Conservation (phyloP, 2,113 vertebrate species). For the Patagioenas fasciata region DNA sequence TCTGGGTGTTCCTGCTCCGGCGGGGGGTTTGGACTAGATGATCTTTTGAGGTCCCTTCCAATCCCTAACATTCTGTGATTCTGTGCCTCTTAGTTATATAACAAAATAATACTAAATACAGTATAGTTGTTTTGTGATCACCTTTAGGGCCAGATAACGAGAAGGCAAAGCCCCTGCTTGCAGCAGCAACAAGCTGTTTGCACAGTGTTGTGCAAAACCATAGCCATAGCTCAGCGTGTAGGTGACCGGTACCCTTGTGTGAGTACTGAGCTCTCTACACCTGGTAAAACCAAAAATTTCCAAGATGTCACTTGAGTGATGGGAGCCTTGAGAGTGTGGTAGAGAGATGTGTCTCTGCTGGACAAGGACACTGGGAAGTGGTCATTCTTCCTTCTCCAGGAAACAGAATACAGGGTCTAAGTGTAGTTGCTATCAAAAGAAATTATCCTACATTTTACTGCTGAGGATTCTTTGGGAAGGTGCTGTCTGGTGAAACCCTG, state of each 20-base stretch:
- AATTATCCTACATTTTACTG: neutral
- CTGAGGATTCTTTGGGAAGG: neutral
- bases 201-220: neutral
- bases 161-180: neutral
- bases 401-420: neutral
- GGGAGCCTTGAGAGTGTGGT: neutral
- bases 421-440: neutral
- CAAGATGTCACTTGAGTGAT: neutral
- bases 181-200: neutral
- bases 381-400: neutral
- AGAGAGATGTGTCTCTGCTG: neutral
- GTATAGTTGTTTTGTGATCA: neutral
- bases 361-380: neutral
- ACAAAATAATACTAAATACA: neutral
- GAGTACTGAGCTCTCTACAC: neutral
- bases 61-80: too few species aligned
- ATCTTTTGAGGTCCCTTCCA: too few species aligned
- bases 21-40: too few species aligned
- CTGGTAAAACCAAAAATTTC: neutral
- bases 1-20: too few species aligned
- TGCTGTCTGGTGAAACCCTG: neutral
- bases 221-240: neutral
- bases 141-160: neutral
- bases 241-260: neutral
- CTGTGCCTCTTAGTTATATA: neutral